Conservation (phyloP, 2,888 invertebrate genomes). For the Trichopria drosophilae region DNA sequence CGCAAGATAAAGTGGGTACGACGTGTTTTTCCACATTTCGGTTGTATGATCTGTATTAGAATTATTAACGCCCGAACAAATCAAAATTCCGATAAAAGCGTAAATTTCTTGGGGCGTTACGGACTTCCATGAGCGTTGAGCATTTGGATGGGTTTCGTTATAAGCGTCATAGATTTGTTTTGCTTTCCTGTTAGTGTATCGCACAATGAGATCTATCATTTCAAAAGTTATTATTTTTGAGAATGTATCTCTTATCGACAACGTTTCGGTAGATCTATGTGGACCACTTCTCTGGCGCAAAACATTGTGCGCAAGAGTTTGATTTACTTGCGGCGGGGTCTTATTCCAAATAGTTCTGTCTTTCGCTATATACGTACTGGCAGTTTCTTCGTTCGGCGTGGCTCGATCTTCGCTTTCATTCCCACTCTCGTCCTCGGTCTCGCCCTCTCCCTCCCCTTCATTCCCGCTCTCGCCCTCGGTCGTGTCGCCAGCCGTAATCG, state of each 20-base stretch:
- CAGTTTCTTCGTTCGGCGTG: neutral
- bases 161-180: slow-evolving; percentile 13
- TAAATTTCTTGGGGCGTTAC: slow-evolving; percentile 29
- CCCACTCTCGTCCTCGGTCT: too few relatives aligned
- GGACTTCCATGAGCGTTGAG: slow-evolving; percentile 16
- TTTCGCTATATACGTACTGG: neutral
- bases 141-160: slow-evolving; percentile 14
- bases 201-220: slow-evolving; percentile 13
- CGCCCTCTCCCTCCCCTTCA: too few relatives aligned
- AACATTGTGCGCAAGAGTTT: slow-evolving; percentile 1
- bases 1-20: slow-evolving; percentile 13
- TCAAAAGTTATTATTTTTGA: slow-evolving; percentile 8
- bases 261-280: neutral
- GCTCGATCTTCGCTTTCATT: too few relatives aligned
- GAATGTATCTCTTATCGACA: slow-evolving; percentile 9
- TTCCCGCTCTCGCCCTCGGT: too few relatives aligned
- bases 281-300: slow-evolving; percentile 6
- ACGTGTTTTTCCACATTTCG: slow-evolving; percentile 14
- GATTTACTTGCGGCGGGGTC: neutral
- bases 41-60: slow-evolving; percentile 28
- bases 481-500: too few relatives aligned
- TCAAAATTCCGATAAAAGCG: slow-evolving; percentile 34
- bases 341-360: slow-evolving; percentile 12
- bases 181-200: slow-evolving; percentile 21
- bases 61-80: slow-evolving; percentile 33